Evolutionary conservation across 2,113 vertebrate species (phyloP).

Genomic region (Cyphomyrus discorhynchus): DNA sequence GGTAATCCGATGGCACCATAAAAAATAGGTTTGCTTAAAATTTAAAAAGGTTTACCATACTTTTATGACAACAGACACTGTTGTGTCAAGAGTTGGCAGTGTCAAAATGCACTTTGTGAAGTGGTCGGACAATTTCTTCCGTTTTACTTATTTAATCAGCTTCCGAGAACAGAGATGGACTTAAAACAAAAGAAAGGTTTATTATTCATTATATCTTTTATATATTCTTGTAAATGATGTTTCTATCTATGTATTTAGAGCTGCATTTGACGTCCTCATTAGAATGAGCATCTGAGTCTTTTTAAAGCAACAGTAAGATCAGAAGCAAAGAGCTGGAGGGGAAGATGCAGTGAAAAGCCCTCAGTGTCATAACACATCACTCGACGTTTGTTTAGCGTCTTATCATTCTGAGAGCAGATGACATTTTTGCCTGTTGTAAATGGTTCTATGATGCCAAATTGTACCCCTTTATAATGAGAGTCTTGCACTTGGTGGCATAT

Average conservation of each 20-base stretch:
- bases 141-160: not conserved
- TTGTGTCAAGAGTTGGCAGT: not conserved
- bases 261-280: not conserved
- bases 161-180: not conserved
- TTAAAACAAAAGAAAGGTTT: not conserved
- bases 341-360: slow-evolving; percentile 9
- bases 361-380: slow-evolving; percentile 18
- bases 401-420: slow-evolving; percentile 24
- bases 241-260: not conserved
- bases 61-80: not conserved
- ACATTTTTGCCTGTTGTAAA: slow-evolving; percentile 25
- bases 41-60: not conserved
- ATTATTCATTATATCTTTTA: not conserved
- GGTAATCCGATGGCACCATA: not conserved
- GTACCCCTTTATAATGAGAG: slow-evolving; percentile 17
- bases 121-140: not conserved
- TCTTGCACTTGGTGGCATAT: slow-evolving; percentile 13
- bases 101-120: not conserved
- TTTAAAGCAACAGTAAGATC: slow-evolving; percentile 10
- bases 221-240: not conserved
- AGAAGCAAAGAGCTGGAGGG: slow-evolving; percentile 10
- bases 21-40: not conserved
- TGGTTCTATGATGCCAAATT: slow-evolving; percentile 14
- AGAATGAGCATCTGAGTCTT: slow-evolving; percentile 2
- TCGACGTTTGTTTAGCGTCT: slow-evolving; percentile 20